Evolutionary conservation across 2,888 invertebrate genomes (phyloP).

Genomic region (Apamea sordens): DNA sequence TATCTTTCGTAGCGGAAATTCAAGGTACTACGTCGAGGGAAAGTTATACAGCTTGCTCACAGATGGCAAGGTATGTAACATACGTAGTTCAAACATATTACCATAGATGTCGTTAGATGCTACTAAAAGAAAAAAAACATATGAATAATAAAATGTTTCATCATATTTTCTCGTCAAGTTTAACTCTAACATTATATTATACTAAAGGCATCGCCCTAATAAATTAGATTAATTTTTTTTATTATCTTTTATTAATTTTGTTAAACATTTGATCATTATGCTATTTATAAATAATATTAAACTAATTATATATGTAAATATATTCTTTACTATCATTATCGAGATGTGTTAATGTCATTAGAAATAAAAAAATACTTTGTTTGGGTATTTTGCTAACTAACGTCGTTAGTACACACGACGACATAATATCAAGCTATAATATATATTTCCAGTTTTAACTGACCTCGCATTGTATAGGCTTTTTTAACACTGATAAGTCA

Average conservation of each 20-base stretch:
- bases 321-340: constrained; percentile 1
- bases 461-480: background rate
- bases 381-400: background rate
- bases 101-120: constrained; percentile 44
- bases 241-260: background rate
- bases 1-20: constrained; percentile 30
- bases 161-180: background rate
- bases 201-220: background rate
- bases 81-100: constrained; percentile 20
- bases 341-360: background rate
- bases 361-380: background rate
- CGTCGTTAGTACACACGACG: background rate
- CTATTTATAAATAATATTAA: background rate
- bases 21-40: constrained; percentile 37
- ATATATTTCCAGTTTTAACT: background rate
- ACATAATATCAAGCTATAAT: background rate
- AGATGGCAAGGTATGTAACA: background rate
- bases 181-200: background rate
- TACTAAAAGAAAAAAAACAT: background rate
- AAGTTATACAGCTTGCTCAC: constrained; percentile 4
- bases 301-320: background rate
- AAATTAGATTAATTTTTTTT: background rate
- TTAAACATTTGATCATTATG: background rate
- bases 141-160: background rate
- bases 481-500: background rate